Evolutionary conservation across 1,140 invertebrate species (phyloP).

Genomic region (Cataglyphis hispanica): DNA sequence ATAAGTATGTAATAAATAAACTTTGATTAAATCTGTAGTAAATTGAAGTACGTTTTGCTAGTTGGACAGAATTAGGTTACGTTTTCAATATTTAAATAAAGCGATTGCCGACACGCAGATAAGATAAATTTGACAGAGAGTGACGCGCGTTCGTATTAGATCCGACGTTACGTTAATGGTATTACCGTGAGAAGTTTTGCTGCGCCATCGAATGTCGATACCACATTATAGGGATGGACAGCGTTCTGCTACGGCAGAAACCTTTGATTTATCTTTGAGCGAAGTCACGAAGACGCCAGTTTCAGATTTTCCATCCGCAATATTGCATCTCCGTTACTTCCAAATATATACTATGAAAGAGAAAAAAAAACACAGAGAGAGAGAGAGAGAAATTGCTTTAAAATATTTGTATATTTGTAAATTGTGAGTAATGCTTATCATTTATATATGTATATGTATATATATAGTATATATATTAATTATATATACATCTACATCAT

Average conservation of each 20-base stretch:
- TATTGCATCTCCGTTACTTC: constrained; percentile 32
- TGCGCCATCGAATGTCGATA: constrained; percentile 56
- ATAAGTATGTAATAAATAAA: not conserved
- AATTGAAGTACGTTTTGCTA: not conserved
- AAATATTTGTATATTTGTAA: not conserved
- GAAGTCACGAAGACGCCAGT: constrained; percentile 44
- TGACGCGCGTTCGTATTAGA: constrained; percentile 40
- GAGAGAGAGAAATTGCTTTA: not conserved
- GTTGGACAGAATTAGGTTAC: constrained; percentile 50
- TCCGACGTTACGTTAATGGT: constrained; percentile 53
- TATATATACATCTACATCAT: no score
- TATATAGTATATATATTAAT: not conserved
- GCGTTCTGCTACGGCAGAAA: constrained; percentile 30
- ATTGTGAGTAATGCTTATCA: not conserved
- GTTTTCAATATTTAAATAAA: constrained; percentile 54
- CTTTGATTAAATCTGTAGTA: constrained; percentile 20
- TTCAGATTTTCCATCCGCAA: constrained; percentile 49
- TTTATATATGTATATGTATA: not conserved
- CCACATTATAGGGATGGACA: constrained; percentile 44
- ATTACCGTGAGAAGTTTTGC: constrained; percentile 55
- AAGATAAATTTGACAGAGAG: constrained; percentile 41
- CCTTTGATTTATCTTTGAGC: constrained; percentile 54
- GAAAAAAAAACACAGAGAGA: not conserved
- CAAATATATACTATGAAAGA: constrained; percentile 1
- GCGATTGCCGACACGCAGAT: constrained; percentile 46